Base-by-base conservation (phyloP, 2,113 vertebrate genomes). In the Epinephelus cyanopodus region DNA sequence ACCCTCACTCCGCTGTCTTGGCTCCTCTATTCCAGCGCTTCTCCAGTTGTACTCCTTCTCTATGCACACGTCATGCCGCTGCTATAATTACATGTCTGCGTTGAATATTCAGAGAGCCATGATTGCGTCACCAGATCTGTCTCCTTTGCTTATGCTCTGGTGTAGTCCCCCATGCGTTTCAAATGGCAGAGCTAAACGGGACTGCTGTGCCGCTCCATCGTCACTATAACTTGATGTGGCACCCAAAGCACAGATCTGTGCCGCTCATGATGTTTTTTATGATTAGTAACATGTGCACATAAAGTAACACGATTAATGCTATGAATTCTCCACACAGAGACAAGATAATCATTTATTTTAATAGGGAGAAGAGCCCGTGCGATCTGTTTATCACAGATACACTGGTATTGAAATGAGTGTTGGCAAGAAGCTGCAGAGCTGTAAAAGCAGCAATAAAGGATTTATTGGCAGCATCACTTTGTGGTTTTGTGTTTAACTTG, bases 21-120 rank as follows among this genome's bases (percentile, higher is more conserved):
- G 54, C 37, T 77, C 66, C 29, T 83, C 69, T 64, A 21, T 72
- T 73, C 64, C 74, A 47, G 54, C 57, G 17, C 71, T 23, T 57
- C 67, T 62, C 77, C 82, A 47, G 37, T 87, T 71, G 56, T 68
- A 7, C 75, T 86, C 74, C 61, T 85, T 71, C 63, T 69, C 82
- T 65, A 70, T 86, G 91, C 90, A 76, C 77, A 83, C 83, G 66
- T 92, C 92, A 92, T 39, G 61, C 86, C 19, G 67, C 90, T 66
- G 88, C 89, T 88, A 91, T 90, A 83, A 90, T 90, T 87, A 88
- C 83, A 87, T 66, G 80, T 87, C 77, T 76, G 65, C 29, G 79
- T 74, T 89, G 87, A 91, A 91, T 91, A 90, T 92, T 91, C 77
- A 89, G 76, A 61, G 62, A 70, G 71, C 77, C 77, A 2, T 4